Evolutionary conservation across 2,797 vertebrate species (phyloP).

Genomic region (Cynodonichthys magdalenae): DNA sequence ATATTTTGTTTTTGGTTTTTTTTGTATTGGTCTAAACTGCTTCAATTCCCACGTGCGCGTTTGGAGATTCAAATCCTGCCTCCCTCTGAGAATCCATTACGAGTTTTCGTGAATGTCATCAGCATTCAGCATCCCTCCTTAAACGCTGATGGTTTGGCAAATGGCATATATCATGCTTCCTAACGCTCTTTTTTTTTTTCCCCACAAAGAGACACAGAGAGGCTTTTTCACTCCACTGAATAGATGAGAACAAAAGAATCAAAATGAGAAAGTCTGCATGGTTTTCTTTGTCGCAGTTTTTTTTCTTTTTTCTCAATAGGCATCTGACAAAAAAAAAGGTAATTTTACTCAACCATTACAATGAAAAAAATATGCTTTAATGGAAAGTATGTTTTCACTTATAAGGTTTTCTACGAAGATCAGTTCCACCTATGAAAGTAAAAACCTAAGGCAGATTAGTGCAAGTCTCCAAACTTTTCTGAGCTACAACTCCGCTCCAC

Average conservation of each 20-base stretch:
- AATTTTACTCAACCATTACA: constrained; percentile 27
- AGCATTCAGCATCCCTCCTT: constrained; percentile 6
- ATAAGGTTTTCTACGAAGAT: constrained; percentile 35
- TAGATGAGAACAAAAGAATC: background rate
- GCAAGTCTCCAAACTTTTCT: constrained; percentile 26
- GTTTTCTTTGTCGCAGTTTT: constrained; percentile 23
- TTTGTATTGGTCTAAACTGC: constrained; percentile 16
- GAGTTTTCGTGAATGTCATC: constrained; percentile 56
- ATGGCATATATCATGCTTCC: background rate
- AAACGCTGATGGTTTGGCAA: constrained; percentile 13
- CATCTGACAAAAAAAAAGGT: constrained; percentile 24
- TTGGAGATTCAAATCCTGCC: constrained; percentile 28
- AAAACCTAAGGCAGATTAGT: constrained; percentile 32
- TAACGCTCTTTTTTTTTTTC: background rate
- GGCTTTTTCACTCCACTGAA: background rate
- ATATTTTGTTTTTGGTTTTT: background rate
- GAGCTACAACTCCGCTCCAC: constrained; percentile 39
- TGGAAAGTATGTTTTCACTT: constrained; percentile 3
- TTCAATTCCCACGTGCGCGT: constrained; percentile 19
- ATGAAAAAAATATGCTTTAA: constrained; percentile 25
- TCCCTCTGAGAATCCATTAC: constrained; percentile 50
- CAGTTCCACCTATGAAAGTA: constrained; percentile 30
- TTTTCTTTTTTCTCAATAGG: constrained; percentile 21
- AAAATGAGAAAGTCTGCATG: constrained; percentile 10
- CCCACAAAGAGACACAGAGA: background rate